Evolutionary conservation across 2,797 vertebrate genomes (phyloP), one percentile per base, ranked within the genome.

Genomic region (Coccyzus lansbergi): DNA sequence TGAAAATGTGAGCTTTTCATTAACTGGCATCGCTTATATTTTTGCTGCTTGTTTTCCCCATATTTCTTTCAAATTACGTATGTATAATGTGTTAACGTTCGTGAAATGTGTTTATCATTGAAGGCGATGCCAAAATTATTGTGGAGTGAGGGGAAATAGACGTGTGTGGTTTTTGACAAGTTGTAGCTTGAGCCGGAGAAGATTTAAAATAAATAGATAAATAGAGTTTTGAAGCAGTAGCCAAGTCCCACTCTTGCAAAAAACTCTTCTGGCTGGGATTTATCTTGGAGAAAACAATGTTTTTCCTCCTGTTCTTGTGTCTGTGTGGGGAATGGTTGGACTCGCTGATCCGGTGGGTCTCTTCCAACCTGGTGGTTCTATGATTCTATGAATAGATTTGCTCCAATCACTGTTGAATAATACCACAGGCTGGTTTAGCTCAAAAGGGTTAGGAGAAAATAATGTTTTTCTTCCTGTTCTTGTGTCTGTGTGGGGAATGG

Each of bases 1-100:
- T 97, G 89, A 96, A 96, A 97, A 96, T 96, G 95, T 92, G 94
- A 96, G 95, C 93, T 97, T 96, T 95, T 93, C 92, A 94, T 95
- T 96, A 94, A 96, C 95, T 93, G 93, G 93, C 95, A 96, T 68
- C 95, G 96, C 88, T 82, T 65, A 85, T 96, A 94, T 96, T 96
- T 93, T 95, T 92, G 64, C 92, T 95, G 65, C 87, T 92, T 97
- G 92, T 96, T 96, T 97, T 91, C 83, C 77, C 76, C 3, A 7
- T 95, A 95, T 90, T 95, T 96, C 93, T 97, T 95, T 94, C 93
- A 94, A 94, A 95, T 96, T 94, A 93, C 81, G 52, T 95, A 88
- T 94, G 86, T 94, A 29, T 86, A 87, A 94, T 91, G 91, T 85
- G 93, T 95, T 93, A 91, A 87, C 0, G 16, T 80, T 96, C 94